Conservation (phyloP, 2,888 invertebrate species). For the Synanthedon andrenaeformis region DNA sequence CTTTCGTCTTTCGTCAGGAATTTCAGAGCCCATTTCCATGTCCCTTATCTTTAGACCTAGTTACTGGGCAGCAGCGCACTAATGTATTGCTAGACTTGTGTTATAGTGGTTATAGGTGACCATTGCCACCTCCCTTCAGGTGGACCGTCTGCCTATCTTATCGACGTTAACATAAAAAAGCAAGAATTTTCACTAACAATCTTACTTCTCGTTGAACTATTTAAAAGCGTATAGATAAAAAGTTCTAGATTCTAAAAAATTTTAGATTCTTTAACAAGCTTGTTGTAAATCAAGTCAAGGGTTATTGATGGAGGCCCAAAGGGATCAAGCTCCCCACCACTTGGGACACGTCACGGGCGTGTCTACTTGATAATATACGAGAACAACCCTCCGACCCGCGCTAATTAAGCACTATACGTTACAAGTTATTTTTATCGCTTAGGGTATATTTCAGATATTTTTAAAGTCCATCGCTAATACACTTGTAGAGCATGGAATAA, state of each 20-base stretch:
- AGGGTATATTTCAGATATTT: not conserved
- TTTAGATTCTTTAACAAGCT: not conserved
- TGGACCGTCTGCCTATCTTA: not conserved
- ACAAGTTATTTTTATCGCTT: not conserved
- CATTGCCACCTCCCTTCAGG: no score
- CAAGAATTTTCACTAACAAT: not conserved
- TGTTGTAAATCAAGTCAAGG: slow-evolving; percentile 24
- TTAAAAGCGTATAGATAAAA: not conserved
- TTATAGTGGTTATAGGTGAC: no score
- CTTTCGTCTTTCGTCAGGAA: no score
- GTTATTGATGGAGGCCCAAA: slow-evolving; percentile 35
- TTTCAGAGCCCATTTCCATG: no score
- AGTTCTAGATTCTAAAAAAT: no score
- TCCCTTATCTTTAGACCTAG: no score
- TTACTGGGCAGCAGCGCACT: no score
- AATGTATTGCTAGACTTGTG: no score
- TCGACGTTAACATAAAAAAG: not conserved
- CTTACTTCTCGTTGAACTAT: not conserved
- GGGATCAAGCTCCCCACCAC: slow-evolving; percentile 27
- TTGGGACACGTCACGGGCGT: slow-evolving; percentile 47
- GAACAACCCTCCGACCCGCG: slow-evolving; percentile 8
- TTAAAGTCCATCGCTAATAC: no score
- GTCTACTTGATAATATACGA: slow-evolving; percentile 24
- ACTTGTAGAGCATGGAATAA: no score
- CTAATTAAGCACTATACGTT: not conserved